Evolutionary conservation across 2,888 invertebrate species (phyloP), one percentile per base, ranked within the genome.

Genomic region (Acleris cristana): DNA sequence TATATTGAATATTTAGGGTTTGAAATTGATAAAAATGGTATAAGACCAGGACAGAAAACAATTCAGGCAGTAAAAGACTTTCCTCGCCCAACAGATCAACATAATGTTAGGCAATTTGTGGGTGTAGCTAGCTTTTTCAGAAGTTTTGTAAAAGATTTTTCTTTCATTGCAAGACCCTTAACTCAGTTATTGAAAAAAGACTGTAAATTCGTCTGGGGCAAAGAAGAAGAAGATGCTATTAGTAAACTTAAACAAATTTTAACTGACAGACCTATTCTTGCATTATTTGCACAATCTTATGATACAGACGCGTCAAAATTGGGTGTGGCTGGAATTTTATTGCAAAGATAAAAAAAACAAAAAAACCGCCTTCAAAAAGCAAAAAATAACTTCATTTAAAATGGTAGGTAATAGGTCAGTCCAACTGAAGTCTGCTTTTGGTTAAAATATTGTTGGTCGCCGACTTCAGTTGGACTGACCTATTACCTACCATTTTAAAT

Each of bases 81-180:
- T 59, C 74, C 73, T 7, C 55, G 64, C 3, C 79, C 77, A 3
- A 12, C 34, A 57, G 64, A 71, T 49, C 26, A 72, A 2, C 76
- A 77, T 18, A 68, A 79, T 64, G 44, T 79, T 7, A 70, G 74
- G 40, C 75, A 76, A 56, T 80, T 79, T 62, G 49, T 80, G 2
- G 79, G 68, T 1, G n/a, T 70, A 7, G 72, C 75, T 21, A 72
- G 74, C 7, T 75, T 77, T 44, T 79, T 79, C 58, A 59, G 77
- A 8, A 71, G 74, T 12, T 77, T 76, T 68, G 71, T 76, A 81
- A 10, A 21, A 2, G 12, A 19, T 14, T 69, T 70, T 51, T 45
- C 68, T 5, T 10, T 49, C 4, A 61, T 71, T 12, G 64, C 64
- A 0, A 64, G 40, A 44, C 69, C 66, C 6, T 18, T 69, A 0